phyloP scores from a whole-genome alignment of 2,888 invertebrate genomes.

The Graphium colonna region DNA sequence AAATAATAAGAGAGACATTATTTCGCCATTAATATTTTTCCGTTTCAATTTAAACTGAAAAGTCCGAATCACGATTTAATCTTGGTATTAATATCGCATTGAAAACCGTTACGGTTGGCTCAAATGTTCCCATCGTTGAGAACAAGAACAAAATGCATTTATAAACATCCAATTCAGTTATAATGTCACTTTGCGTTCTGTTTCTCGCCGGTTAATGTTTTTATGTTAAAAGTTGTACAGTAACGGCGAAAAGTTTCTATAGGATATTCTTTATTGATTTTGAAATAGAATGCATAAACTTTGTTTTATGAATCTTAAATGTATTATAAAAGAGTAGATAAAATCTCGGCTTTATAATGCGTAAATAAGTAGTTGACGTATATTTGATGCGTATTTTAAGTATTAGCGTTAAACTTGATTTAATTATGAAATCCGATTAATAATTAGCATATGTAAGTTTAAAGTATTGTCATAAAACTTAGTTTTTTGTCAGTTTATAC shows the following conservation, averaged over 20 bases:
- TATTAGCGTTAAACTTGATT: no score
- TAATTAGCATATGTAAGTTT: no score
- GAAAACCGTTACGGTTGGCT: conserved; percentile 7
- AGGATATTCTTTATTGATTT: conserved; percentile 11
- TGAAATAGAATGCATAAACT: neutral
- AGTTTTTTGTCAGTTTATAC: no score
- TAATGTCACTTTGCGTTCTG: conserved; percentile 19
- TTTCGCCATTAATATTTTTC: neutral
- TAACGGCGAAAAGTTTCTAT: conserved; percentile 5
- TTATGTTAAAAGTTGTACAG: conserved; percentile 16
- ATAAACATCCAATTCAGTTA: conserved; percentile 14
- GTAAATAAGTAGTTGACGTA: no score
- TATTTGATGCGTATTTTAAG: no score
- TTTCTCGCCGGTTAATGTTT: conserved; percentile 12
- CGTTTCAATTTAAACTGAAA: neutral
- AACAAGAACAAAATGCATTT: conserved; percentile 21
- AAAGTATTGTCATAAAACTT: no score
- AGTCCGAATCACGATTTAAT: neutral
- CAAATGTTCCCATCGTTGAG: conserved; percentile 12
- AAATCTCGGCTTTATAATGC: neutral
- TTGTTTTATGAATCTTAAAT: neutral
- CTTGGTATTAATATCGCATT: neutral
- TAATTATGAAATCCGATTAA: no score
- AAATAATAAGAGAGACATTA: no score
- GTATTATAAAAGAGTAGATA: neutral